phyloP scores from a whole-genome alignment of 2,888 invertebrate species.

The Phytoseiulus persimilis region DNA sequence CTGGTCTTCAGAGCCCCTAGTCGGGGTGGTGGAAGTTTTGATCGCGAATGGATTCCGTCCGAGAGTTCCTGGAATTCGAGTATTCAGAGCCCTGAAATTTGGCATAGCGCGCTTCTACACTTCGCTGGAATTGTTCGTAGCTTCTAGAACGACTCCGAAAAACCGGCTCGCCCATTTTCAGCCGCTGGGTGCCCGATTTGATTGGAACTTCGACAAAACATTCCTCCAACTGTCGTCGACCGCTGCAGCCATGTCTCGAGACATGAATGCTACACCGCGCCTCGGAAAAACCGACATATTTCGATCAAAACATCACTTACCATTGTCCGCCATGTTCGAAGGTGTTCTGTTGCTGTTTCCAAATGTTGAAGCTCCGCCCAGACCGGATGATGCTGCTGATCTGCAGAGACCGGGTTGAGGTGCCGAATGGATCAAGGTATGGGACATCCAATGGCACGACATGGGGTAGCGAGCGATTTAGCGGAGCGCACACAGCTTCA shows the following conservation, averaged over 20 bases:
- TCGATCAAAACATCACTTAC: neutral
- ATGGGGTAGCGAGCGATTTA: no score
- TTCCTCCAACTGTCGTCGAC: neutral
- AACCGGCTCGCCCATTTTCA: neutral
- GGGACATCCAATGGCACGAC: no score
- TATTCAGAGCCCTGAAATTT: neutral
- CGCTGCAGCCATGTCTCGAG: neutral
- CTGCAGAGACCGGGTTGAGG: neutral
- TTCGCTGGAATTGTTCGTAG: neutral
- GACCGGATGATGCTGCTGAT: neutral
- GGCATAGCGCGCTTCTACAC: neutral
- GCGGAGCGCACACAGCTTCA: no score
- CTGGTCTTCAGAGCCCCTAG: conserved; percentile 21
- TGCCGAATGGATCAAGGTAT: no score
- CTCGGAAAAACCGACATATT: neutral
- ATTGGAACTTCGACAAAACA: neutral
- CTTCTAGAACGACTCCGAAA: neutral
- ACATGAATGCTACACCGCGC: neutral
- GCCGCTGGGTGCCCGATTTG: neutral
- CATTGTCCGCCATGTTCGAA: conserved; percentile 38
- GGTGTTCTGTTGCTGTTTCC: neutral
- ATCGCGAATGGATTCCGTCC: conserved; percentile 35
- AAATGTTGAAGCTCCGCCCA: neutral
- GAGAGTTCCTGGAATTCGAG: conserved; percentile 11
- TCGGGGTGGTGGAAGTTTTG: conserved; percentile 11